Conservation (phyloP, 2,888 invertebrate genomes). For the Trichopoda pennipes region DNA sequence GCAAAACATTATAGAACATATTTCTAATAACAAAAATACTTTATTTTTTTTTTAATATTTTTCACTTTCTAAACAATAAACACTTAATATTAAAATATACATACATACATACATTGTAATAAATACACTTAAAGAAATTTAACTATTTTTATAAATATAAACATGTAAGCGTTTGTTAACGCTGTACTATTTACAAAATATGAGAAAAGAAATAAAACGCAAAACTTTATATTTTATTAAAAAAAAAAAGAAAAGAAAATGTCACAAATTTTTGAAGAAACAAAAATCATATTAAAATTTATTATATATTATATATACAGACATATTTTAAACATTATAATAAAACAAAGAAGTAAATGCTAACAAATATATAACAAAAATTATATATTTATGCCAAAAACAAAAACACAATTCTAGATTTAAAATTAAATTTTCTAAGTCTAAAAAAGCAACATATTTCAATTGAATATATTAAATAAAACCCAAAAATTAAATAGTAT, state of each 20-base stretch:
- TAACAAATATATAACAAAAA: slow-evolving; percentile 33
- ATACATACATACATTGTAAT: neutral
- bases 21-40: no score
- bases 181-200: slow-evolving; percentile 69
- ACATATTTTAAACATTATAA: slow-evolving; percentile 37
- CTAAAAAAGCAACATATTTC: slow-evolving; percentile 20
- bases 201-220: slow-evolving; percentile 23
- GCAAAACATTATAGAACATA: no score
- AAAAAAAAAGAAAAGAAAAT: slow-evolving; percentile 50
- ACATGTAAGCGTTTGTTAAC: slow-evolving; percentile 51
- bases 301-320: slow-evolving; percentile 66
- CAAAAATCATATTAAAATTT: slow-evolving; percentile 57
- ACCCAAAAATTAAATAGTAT: slow-evolving; percentile 4
- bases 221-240: slow-evolving; percentile 46
- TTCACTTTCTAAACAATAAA: neutral
- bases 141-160: slow-evolving; percentile 69
- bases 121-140: slow-evolving; percentile 45
- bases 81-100: slow-evolving; percentile 11
- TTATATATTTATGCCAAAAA: slow-evolving; percentile 51
- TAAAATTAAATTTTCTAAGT: neutral
- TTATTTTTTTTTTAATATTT: no score
- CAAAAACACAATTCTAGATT: neutral
- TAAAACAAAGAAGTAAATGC: slow-evolving; percentile 11
- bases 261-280: slow-evolving; percentile 61
- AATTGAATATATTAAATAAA: slow-evolving; percentile 24